A percentile compares a stretch with the other conserved stretches of the same genome.
Evolutionary conservation across 2,797 vertebrate species (phyloP).

Genomic region (Coilia nasus): DNA sequence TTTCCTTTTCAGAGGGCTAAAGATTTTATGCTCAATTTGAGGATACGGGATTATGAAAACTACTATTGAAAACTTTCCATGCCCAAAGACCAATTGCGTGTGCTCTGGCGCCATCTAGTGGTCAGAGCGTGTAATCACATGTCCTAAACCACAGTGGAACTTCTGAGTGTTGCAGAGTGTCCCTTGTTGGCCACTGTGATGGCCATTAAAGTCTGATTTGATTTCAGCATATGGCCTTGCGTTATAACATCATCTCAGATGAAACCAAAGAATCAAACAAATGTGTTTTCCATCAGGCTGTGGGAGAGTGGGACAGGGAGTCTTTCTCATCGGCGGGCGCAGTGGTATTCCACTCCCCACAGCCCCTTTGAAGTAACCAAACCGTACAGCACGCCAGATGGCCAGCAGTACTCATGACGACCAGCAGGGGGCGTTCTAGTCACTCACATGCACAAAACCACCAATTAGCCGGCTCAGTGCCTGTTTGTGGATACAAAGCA

Average conservation of each 20-base stretch:
- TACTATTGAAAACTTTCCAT: background rate
- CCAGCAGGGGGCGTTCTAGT: too few species aligned
- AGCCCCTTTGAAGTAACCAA: too few species aligned
- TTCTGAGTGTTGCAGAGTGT: too few species aligned
- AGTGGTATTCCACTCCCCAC: too few species aligned
- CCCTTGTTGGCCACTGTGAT: background rate
- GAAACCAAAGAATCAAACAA: background rate
- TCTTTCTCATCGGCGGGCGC: too few species aligned
- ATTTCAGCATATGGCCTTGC: background rate
- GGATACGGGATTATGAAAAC: background rate
- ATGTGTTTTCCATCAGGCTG: background rate
- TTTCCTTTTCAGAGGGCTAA: background rate
- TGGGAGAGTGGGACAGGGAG: too few species aligned
- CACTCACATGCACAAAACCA: too few species aligned
- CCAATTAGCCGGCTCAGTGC: too few species aligned
- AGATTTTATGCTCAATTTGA: conserved; percentile 20
- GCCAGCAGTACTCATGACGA: too few species aligned
- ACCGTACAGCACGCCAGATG: too few species aligned
- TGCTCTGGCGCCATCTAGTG: background rate
- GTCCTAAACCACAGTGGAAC: background rate
- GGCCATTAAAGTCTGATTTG: background rate
- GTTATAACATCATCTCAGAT: background rate
- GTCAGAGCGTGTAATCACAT: background rate
- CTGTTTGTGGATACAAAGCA: too few species aligned
- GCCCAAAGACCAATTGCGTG: background rate